Base-by-base conservation (phyloP, 2,797 vertebrate species). In the Mormyrus proboscirostris region DNA sequence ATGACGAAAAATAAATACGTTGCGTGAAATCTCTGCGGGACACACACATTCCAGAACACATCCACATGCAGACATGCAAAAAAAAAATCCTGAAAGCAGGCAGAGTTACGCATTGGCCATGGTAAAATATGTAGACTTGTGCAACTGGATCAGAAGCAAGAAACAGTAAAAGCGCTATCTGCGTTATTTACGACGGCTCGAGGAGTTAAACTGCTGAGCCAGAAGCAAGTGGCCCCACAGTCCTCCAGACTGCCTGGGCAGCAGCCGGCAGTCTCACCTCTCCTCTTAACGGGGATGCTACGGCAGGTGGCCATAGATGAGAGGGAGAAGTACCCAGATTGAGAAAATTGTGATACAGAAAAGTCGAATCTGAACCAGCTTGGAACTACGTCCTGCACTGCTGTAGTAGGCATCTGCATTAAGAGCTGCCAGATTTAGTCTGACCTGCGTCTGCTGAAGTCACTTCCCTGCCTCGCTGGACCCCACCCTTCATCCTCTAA, bases 91-190 rank as follows among this genome's bases (percentile, higher is more conserved):
- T 25, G 14, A 38, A 87, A 87, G 51, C 51, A 87, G 85, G 50
- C 84, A 86, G n/a, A 86, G 51, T 55, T 44, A 59, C 19, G 1
- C 53, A 57, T 51, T 22, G 53, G 53, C 33, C 7, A 4, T 59
- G 53, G 53, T 53, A 87, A 57, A 87, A 87, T 44, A 87, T 87
- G 53, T 59, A 87, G 53, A 44, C 87, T 88, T 50, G 44, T 19
- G 85, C 14, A 16, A 87, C 85, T 59, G 53, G 51, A 87, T 87
- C 51, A 87, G 53, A 53, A 25, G 33, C 6, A 22, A 59, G 85
- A 87, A 44, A 22, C 33, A 0, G 19, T 87, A 59, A 87, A 87
- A 87, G 85, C 0, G 85, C 53, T 12, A 9, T 19, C 5, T 3
- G 6, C 6, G 3, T 87, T 25, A 87, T 87, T 87, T 87, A 87